Percentiles rank a stretch among this genome's conserved stretches.
Evolutionary conservation across 2,797 vertebrate genomes (phyloP).

Genomic region (Eptatretus atami): DNA sequence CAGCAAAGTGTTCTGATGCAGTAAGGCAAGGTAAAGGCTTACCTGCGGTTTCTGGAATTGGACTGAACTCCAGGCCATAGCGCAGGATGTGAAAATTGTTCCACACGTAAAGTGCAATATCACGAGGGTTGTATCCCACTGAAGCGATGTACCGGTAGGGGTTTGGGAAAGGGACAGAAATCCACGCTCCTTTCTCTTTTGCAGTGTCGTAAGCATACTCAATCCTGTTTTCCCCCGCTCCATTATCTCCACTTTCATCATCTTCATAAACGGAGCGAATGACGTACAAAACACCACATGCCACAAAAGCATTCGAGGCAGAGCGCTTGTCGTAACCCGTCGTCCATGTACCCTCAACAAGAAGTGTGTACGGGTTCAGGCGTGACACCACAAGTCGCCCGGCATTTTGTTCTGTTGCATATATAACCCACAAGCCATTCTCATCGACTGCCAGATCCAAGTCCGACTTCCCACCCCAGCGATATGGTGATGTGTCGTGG

Average conservation of each 20-base stretch:
- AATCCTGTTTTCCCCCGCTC: conserved; percentile 41
- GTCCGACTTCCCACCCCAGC: conserved; percentile 93
- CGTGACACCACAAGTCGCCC: conserved; percentile 88
- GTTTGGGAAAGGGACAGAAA: conserved; percentile 82
- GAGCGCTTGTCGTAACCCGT: conserved; percentile 89
- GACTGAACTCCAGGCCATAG: conserved; percentile 80
- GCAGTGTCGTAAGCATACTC: conserved; percentile 97
- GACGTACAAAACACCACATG: conserved; percentile 91
- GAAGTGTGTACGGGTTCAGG: conserved; percentile 67
- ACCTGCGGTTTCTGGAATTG: conserved; percentile 27
- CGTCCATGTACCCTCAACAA: conserved; percentile 89
- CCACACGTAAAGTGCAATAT: conserved; percentile 96
- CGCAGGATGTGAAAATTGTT: conserved; percentile 97
- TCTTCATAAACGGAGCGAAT: conserved; percentile 90
- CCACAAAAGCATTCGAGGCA: conserved; percentile 92
- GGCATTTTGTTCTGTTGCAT: conserved; percentile 93
- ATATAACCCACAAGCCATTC: conserved; percentile 93
- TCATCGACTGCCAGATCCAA: conserved; percentile 89
- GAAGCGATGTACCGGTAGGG: conserved; percentile 97
- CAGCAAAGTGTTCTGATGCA: too few species aligned
- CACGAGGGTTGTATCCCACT: conserved; percentile 96
- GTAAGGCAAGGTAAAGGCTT: too few species aligned
- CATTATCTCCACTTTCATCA: conserved; percentile 86
- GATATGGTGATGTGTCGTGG: conserved; percentile 85
- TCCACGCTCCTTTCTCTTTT: conserved; percentile 58